Base-by-base conservation (phyloP, 2,113 vertebrate species). In the Syngnathoides biaculeatus region DNA sequence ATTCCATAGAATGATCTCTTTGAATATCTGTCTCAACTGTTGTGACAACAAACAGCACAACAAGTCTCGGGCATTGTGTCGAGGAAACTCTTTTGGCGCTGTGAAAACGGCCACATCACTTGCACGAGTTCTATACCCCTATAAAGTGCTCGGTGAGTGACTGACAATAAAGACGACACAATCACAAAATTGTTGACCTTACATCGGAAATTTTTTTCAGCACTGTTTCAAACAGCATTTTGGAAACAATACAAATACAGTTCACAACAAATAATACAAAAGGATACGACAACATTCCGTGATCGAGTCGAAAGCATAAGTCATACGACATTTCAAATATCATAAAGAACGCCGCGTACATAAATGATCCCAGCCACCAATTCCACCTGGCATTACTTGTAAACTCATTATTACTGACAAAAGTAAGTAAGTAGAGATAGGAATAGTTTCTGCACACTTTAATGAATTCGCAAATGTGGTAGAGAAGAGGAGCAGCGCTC, bases 181-280 rank as follows among this genome's bases (percentile, higher is more conserved):
- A 50, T 57, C 43, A 40, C 0, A 60, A 71, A 53, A 62, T 6
- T 52, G 1, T 45, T 68, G 5, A 27, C 7, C 0, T 43, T 76
- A 65, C 69, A 67, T 71, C 82, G 68, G 45, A 86, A 82, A 80
- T 26, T 57, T 69, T 69, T 77, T 70, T 80, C 72, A 79, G 58
- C 60, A 60, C 73, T 30, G n/a, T 87, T 57, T 88, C 87, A 81
- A 80, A 79, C 77, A 78, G 82, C 69, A 85, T 74, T 77, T 86
- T 58, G 60, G 22, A 19, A 75, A 78, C 76, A 85, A 83, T 83
- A 77, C 70, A 87, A 81, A 78, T 64, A 80, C 76, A 77, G 35
- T 65, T 64, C 62, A 78, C 67, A 81, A 27, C 2, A 57, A 30
- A 57, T 30, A 77, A 79, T 72, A 75, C 68, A 72, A 43, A 63